Evolutionary conservation across 2,797 vertebrate genomes (phyloP).

Genomic region (Platyrinchus mystaceus): DNA sequence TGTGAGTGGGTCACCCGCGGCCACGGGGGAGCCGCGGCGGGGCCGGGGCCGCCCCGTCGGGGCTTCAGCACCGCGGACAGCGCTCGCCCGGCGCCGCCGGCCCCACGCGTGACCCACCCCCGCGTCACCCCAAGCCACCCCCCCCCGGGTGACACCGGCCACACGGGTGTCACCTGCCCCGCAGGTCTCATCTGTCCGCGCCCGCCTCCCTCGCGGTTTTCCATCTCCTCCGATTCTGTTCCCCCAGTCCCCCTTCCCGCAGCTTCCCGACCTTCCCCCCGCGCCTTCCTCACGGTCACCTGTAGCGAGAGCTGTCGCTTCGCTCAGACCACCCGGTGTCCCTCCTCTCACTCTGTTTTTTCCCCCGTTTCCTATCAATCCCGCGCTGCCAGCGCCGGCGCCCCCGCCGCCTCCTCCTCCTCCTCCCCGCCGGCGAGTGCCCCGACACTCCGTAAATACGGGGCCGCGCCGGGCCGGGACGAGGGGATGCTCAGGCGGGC

Average conservation of each 20-base stretch:
- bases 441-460: neutral
- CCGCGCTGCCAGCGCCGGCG: neutral
- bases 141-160: neutral
- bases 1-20: neutral
- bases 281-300: neutral
- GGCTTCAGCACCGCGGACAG: conserved; percentile 76
- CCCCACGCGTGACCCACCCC: neutral
- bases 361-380: neutral
- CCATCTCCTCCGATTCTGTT: neutral
- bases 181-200: neutral
- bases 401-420: neutral
- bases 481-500: neutral
- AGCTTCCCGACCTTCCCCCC: neutral
- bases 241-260: neutral
- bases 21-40: neutral
- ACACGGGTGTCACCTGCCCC: neutral
- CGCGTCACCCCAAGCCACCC: neutral
- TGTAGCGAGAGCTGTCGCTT: neutral
- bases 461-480: neutral
- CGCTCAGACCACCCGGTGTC: neutral
- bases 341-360: neutral
- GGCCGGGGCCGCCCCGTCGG: neutral
- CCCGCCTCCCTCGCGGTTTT: neutral
- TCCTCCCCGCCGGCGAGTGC: neutral
- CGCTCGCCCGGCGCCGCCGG: neutral